Conservation (phyloP, 2,797 vertebrate genomes). For the Pterois miles region DNA sequence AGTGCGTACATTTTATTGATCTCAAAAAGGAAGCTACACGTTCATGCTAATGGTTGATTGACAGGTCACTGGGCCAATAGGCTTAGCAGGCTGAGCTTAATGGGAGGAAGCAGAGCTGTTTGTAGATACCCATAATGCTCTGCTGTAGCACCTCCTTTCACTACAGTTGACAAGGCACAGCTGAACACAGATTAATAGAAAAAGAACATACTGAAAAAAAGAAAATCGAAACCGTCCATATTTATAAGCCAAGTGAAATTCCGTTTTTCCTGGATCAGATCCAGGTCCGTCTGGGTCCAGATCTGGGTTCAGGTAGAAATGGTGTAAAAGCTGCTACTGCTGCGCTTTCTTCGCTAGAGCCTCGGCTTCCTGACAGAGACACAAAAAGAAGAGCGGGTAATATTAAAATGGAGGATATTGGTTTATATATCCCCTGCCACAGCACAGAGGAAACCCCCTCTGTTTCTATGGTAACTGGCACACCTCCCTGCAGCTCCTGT, state of each 20-base stretch:
- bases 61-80: constrained; percentile 44
- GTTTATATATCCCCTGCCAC: constrained; percentile 47
- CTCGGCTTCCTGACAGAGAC: constrained; percentile 90
- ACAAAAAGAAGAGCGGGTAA: constrained; percentile 11
- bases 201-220: constrained; percentile 31
- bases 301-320: constrained; percentile 46
- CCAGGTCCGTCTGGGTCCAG: constrained; percentile 51
- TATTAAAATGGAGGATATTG: constrained; percentile 70
- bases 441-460: constrained; percentile 57
- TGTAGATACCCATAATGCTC: constrained; percentile 47
- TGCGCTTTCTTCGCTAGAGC: constrained; percentile 87
- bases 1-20: constrained; percentile 3
- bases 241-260: constrained; percentile 48
- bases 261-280: constrained; percentile 28
- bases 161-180: constrained; percentile 77
- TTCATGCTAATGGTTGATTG: constrained; percentile 43
- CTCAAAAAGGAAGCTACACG: constrained; percentile 25
- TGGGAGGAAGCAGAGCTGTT: constrained; percentile 41
- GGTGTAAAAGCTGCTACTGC: constrained; percentile 74
- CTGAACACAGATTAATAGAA: constrained; percentile 51
- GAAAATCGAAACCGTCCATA: constrained; percentile 29
- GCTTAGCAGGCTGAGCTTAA: constrained; percentile 61
- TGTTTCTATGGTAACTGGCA: constrained; percentile 76
- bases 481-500: constrained; percentile 67
- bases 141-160: constrained; percentile 52